phyloP scores from a whole-genome alignment of 1,140 invertebrate genomes.

The Pararge aegeria region DNA sequence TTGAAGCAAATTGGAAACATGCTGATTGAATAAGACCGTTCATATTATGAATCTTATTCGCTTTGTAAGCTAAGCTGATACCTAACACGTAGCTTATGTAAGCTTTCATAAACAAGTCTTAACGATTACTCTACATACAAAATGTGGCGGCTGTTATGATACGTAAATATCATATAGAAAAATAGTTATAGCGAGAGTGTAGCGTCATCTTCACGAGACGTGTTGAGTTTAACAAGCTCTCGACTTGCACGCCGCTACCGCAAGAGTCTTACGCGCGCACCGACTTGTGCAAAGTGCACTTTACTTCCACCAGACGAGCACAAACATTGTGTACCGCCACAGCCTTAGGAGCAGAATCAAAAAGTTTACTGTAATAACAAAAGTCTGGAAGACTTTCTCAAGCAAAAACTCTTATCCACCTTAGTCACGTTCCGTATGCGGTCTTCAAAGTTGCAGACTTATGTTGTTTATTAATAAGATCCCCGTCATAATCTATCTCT shows the following conservation, averaged over 20 bases:
- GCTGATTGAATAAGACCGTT: no score
- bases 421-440: conserved; percentile 18
- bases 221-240: conserved; percentile 66
- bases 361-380: conserved; percentile 30
- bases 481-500: neutral
- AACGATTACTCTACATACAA: conserved; percentile 19
- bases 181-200: conserved; percentile 17
- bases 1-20: no score
- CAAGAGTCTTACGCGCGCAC: conserved; percentile 30
- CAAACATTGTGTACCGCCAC: conserved; percentile 39
- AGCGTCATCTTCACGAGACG: conserved; percentile 54
- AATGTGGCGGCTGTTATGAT: conserved; percentile 8
- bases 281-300: conserved; percentile 42
- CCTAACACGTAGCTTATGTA: neutral
- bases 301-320: conserved; percentile 38
- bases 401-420: conserved; percentile 19
- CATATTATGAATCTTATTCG: no score
- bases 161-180: conserved; percentile 25
- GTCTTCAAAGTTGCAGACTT: conserved; percentile 1
- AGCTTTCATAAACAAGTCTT: conserved; percentile 6
- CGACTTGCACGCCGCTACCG: conserved; percentile 35
- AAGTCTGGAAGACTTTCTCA: conserved; percentile 21
- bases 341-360: conserved; percentile 22
- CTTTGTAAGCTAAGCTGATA: neutral
- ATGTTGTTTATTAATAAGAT: neutral